Conservation (phyloP, 2,113 vertebrate species). For the Phrynocephalus versicolor region DNA sequence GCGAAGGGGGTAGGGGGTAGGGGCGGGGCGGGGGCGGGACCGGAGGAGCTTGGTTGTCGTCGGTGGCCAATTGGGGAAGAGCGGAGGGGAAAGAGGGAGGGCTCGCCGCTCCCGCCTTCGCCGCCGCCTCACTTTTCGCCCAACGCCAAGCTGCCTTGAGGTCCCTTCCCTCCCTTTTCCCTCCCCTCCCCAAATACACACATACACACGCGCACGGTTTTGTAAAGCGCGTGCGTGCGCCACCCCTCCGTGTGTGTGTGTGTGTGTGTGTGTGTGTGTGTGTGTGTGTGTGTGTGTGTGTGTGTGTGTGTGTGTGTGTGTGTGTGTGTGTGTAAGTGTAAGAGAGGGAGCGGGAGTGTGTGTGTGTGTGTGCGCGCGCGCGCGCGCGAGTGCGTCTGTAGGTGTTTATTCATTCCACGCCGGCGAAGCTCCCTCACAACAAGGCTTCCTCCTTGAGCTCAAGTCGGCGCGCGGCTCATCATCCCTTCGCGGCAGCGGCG, state of each 20-base stretch:
- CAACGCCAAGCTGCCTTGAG: conserved; percentile 53
- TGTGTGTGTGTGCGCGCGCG: not conserved
- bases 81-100: not conserved
- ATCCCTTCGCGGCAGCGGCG: too few relatives aligned
- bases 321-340: not conserved
- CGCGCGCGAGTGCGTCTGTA: not conserved
- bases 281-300: too few relatives aligned
- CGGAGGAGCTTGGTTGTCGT: not conserved
- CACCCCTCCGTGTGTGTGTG: not conserved
- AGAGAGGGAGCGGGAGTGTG: not conserved
- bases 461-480: conserved; percentile 64
- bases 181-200: too few relatives aligned
- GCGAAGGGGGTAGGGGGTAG: not conserved
- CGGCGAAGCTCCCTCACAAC: conserved; percentile 38
- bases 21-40: not conserved
- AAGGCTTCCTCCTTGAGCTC: too few relatives aligned
- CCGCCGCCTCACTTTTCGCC: conserved; percentile 73
- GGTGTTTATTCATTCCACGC: not conserved
- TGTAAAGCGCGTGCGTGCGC: not conserved
- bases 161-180: conserved; percentile 32
- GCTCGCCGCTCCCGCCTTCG: conserved; percentile 42
- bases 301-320: not conserved
- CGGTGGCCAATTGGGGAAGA: not conserved
- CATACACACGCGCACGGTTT: too few relatives aligned
- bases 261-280: not conserved